phyloP scores from a whole-genome alignment of 1,140 invertebrate genomes.

The Hycleus phaleratus region DNA sequence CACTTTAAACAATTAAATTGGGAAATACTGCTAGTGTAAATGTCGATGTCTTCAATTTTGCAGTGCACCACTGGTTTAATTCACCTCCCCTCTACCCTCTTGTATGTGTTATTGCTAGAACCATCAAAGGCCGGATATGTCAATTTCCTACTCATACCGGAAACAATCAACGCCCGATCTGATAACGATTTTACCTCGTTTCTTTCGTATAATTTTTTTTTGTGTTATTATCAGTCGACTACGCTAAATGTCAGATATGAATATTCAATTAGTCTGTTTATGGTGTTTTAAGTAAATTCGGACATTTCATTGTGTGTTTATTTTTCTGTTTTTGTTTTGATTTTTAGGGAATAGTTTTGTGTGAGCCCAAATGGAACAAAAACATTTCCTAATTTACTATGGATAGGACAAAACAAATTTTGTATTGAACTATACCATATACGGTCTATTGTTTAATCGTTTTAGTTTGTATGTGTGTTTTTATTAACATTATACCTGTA shows the following conservation, averaged over 20 bases:
- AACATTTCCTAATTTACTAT: neutral
- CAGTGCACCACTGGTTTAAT: no score
- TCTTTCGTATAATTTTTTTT: neutral
- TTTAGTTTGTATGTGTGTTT: neutral
- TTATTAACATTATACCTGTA: neutral
- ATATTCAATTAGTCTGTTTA: neutral
- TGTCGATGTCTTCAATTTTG: no score
- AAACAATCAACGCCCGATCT: neutral
- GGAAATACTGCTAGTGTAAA: no score
- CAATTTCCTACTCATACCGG: no score
- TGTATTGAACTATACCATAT: neutral
- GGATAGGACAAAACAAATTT: neutral
- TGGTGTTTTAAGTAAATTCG: no score
- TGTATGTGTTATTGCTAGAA: no score
- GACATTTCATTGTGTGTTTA: no score
- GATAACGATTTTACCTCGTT: constrained; percentile 4
- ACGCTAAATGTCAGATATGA: neutral
- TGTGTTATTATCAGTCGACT: neutral
- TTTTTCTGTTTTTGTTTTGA: no score
- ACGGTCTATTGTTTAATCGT: neutral
- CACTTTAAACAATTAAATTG: no score
- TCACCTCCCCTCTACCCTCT: no score
- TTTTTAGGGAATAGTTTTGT: no score
- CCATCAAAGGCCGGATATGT: no score
- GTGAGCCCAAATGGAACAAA: neutral